A percentile compares a stretch with the other conserved stretches of the same genome.
These are phyloP conservation scores for Hypotaenidia okinawae DNA, from an alignment of 2,797 vertebrate genomes.

Conservation along the genomic window DNA sequence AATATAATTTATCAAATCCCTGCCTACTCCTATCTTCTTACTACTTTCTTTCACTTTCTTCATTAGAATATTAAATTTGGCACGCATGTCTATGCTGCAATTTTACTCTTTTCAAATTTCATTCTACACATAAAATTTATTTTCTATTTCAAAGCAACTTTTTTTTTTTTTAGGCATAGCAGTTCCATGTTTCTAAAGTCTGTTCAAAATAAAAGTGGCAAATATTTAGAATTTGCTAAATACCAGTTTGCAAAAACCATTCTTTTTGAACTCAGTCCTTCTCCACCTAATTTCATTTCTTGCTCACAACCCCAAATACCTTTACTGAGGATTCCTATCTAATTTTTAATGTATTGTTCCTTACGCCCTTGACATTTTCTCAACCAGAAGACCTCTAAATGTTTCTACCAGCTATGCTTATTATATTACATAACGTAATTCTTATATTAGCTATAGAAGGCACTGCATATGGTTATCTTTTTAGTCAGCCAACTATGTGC, in stretches of 20 bases:
- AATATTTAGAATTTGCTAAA: not conserved
- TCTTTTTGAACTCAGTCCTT: not conserved
- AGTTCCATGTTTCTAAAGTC: not conserved
- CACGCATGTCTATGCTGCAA: not conserved
- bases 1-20: not conserved
- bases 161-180: not conserved
- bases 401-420: not conserved
- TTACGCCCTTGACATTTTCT: not conserved
- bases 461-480: not conserved
- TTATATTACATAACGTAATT: not conserved
- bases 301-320: not conserved
- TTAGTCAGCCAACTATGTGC: not conserved
- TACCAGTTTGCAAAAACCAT: not conserved
- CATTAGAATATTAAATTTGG: not conserved
- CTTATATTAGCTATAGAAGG: not conserved
- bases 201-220: not conserved
- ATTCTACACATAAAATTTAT: not conserved
- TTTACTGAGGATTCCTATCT: not conserved
- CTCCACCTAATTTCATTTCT: not conserved
- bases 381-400: not conserved
- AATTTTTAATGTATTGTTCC: not conserved
- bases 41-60: not conserved
- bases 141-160: not conserved
- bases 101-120: not conserved
- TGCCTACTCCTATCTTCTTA: not conserved